A percentile compares a stretch with the other conserved stretches of the same genome.
Conservation (phyloP, 2,797 vertebrate species). For the Smutsia gigantea region DNA sequence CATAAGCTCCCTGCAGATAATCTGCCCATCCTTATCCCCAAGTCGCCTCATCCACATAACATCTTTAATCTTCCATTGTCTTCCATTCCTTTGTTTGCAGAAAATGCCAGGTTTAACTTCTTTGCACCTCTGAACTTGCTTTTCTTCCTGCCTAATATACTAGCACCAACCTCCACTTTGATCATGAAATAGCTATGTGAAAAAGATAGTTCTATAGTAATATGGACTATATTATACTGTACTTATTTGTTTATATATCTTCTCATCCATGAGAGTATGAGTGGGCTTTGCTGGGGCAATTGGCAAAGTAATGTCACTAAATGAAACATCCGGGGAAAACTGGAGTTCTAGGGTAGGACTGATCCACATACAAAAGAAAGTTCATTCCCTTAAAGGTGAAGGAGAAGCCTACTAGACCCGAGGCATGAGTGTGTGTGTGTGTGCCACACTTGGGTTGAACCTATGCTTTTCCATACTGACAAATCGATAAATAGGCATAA, state of each 20-base stretch:
- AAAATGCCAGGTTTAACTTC: not conserved
- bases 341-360: not conserved
- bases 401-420: not conserved
- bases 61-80: not conserved
- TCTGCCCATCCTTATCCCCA: not conserved
- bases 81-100: not conserved
- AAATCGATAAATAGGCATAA: not conserved
- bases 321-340: not conserved
- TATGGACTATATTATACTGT: not conserved
- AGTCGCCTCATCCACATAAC: not conserved
- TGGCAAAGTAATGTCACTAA: not conserved
- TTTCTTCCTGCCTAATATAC: not conserved
- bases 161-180: not conserved
- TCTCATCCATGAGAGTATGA: not conserved
- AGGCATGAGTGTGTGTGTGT: not conserved
- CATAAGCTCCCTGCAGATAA: not conserved
- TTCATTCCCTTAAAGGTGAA: not conserved
- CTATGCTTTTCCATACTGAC: not conserved
- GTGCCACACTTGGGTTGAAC: not conserved
- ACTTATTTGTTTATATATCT: not conserved
- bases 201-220: not conserved
- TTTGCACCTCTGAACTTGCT: not conserved
- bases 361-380: not conserved
- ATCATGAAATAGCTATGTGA: conserved; percentile 16
- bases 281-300: not conserved